Conservation (phyloP, 2,888 invertebrate genomes). For the Drosophila maculinotata region DNA sequence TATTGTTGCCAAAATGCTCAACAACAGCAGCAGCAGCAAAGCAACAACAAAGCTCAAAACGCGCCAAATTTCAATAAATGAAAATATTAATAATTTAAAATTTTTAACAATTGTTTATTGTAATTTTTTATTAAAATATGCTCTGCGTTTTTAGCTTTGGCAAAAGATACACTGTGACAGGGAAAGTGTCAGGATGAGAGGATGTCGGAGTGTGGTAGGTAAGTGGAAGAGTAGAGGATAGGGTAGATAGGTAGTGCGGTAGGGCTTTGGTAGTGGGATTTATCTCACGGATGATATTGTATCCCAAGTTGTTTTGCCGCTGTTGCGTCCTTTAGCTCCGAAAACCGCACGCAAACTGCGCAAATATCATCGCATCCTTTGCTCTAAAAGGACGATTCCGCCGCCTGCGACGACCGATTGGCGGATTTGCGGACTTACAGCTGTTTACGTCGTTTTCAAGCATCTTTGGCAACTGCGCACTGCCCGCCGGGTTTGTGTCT, state of each 20-base stretch:
- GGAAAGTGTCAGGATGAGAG: too few species aligned
- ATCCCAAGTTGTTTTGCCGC: constrained; percentile 35
- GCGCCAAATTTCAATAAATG: constrained; percentile 12
- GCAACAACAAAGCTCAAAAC: constrained; percentile 12
- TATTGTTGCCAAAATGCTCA: constrained; percentile 1
- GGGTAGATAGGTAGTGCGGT: not conserved
- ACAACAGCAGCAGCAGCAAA: constrained; percentile 3
- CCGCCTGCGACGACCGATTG: constrained; percentile 3
- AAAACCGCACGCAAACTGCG: constrained; percentile 83
- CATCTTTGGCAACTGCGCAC: constrained; percentile 45
- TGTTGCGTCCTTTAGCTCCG: constrained; percentile 75
- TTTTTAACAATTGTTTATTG: not conserved
- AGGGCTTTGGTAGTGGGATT: constrained; percentile 2
- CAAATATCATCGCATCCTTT: constrained; percentile 69
- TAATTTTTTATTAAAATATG: not conserved
- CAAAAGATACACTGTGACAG: not conserved
- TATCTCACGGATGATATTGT: constrained; percentile 27
- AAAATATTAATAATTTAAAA: not conserved
- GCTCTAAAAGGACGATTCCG: constrained; percentile 62
- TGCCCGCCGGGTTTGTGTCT: constrained; percentile 29
- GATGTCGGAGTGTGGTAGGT: constrained; percentile 7
- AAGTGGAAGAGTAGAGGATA: not conserved
- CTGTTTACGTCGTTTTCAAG: constrained; percentile 22
- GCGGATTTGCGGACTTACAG: constrained; percentile 31
- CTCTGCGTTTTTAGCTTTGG: constrained; percentile 4